Evolutionary conservation across 2,797 vertebrate species (phyloP).

Genomic region (Malurus leucopterus): DNA sequence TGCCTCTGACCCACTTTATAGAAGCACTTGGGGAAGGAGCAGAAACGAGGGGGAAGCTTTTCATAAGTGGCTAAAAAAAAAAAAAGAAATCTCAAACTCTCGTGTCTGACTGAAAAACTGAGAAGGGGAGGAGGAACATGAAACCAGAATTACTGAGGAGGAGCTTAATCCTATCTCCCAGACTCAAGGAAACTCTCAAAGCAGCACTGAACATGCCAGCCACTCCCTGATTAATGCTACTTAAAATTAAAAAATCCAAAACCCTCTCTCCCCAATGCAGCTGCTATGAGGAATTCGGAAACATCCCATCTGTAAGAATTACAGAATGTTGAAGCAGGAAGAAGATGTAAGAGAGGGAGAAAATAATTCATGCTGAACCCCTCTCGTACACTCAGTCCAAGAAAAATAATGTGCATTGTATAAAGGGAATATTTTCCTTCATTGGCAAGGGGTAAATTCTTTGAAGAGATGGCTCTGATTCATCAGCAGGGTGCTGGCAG

Average conservation of each 20-base stretch:
- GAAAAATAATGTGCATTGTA: neutral
- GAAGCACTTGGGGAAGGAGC: neutral
- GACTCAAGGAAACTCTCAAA: neutral
- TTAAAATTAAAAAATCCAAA: neutral
- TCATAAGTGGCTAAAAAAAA: neutral
- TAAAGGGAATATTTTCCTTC: conserved; percentile 11
- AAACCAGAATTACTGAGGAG: neutral
- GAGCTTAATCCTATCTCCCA: neutral
- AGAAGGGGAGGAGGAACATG: neutral
- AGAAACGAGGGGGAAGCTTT: neutral
- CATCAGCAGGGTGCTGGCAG: conserved; percentile 45
- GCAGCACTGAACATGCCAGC: neutral
- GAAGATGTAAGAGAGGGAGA: neutral
- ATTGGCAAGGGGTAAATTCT: conserved; percentile 33
- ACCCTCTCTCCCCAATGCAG: neutral
- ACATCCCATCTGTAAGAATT: neutral
- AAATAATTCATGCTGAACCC: neutral
- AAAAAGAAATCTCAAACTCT: neutral
- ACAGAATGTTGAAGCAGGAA: neutral
- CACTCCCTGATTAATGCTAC: neutral
- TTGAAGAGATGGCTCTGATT: conserved; percentile 30
- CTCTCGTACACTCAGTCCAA: neutral
- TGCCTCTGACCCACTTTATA: conserved; percentile 14
- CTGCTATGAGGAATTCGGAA: neutral
- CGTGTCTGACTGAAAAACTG: neutral